phyloP scores from a whole-genome alignment of 2,113 vertebrate genomes.

The Antigone vipio region DNA sequence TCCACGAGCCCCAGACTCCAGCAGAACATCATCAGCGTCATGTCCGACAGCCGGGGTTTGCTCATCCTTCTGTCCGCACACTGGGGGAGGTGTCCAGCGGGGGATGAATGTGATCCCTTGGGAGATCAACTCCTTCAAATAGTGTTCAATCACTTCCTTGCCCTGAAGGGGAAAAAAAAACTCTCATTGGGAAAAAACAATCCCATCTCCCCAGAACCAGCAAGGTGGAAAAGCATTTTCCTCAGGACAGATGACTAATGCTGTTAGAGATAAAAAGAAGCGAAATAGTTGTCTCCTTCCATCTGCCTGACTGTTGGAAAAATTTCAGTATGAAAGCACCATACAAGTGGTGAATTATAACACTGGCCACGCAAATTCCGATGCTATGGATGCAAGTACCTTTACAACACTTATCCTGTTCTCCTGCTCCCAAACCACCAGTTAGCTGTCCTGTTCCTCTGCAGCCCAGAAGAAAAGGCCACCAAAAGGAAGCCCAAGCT shows the following conservation, averaged over 20 bases:
- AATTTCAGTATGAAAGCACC: neutral
- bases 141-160: conserved; percentile 86
- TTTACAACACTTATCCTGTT: neutral
- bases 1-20: neutral
- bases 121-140: conserved; percentile 81
- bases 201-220: neutral
- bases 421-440: neutral
- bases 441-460: neutral
- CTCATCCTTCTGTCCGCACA: neutral
- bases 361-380: neutral
- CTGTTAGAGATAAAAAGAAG: neutral
- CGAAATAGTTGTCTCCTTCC: neutral
- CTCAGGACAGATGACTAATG: neutral
- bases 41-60: neutral
- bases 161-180: conserved; percentile 67
- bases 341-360: neutral
- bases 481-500: neutral
- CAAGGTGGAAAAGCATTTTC: neutral
- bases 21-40: neutral
- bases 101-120: conserved; percentile 81
- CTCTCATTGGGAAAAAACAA: neutral
- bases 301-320: neutral
- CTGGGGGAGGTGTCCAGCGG: conserved; percentile 68
- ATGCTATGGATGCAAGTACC: neutral
- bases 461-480: neutral